A percentile compares a stretch with the other conserved stretches of the same genome.
These are phyloP conservation scores for Temnothorax rugatulus DNA, from an alignment of 2,888 invertebrate genomes.

Conservation along the genomic window DNA sequence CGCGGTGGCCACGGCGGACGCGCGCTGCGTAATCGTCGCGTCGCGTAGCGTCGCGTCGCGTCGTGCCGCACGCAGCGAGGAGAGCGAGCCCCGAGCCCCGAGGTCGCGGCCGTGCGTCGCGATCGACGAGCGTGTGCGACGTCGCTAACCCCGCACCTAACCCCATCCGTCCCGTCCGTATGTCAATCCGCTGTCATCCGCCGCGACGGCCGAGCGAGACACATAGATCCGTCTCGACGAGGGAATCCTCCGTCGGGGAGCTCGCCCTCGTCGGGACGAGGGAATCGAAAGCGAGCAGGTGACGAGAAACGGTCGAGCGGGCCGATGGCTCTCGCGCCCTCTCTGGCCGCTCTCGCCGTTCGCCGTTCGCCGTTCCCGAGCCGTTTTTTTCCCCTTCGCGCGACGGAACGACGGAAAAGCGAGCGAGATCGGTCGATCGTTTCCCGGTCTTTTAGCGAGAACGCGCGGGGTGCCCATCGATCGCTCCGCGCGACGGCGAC, in stretches of 20 bases:
- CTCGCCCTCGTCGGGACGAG: background rate
- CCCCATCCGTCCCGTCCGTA: constrained; percentile 63
- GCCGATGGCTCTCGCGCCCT: constrained; percentile 30
- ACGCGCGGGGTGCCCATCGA: constrained; percentile 17
- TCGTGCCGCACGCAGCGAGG: background rate
- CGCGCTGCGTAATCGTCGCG: background rate
- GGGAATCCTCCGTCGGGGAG: background rate
- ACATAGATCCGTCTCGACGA: background rate
- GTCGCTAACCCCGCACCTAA: constrained; percentile 64
- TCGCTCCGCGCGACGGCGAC: constrained; percentile 4
- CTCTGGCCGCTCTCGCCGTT: constrained; percentile 10
- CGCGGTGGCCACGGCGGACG: background rate
- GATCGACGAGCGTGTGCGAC: constrained; percentile 18
- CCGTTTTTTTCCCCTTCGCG: background rate
- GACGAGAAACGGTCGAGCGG: background rate
- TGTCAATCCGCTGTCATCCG: constrained; percentile 72
- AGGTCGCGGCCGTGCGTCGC: background rate
- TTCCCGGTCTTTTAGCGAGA: constrained; percentile 8
- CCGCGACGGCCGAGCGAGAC: background rate
- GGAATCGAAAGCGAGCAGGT: background rate
- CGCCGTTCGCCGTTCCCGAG: background rate
- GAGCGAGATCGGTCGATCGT: background rate
- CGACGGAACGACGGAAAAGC: background rate
- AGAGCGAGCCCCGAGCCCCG: background rate
- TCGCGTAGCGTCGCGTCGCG: background rate